These are phyloP conservation scores for Sminthopsis crassicaudata DNA, from an alignment of 2,113 vertebrate species.

Conservation along the genomic window DNA sequence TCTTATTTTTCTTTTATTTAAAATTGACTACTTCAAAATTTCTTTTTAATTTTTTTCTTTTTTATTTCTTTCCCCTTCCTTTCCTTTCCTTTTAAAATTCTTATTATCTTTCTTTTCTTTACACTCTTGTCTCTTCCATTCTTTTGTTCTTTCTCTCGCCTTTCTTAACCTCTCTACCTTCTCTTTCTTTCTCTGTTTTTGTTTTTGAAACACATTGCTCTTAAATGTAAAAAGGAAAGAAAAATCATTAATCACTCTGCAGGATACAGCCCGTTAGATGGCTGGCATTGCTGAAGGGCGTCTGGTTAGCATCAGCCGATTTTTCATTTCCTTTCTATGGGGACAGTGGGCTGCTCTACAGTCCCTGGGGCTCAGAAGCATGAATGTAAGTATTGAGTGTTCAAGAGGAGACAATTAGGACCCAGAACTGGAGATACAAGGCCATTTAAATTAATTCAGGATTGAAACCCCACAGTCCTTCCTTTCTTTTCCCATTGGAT, in stretches of 20 bases:
- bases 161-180: constrained; percentile 57
- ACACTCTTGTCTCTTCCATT: background rate
- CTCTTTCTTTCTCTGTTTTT: constrained; percentile 58
- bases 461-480: constrained; percentile 53
- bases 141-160: constrained; percentile 1
- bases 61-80: background rate
- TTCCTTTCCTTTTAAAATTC: background rate
- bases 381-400: constrained; percentile 84
- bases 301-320: constrained; percentile 86
- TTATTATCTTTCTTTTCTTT: background rate
- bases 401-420: constrained; percentile 81
- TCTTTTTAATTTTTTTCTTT: background rate
- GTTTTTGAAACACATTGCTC: constrained; percentile 45
- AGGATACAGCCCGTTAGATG: constrained; percentile 84
- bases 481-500: constrained; percentile 51
- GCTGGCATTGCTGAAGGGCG: constrained; percentile 81
- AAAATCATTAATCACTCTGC: constrained; percentile 86
- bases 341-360: constrained; percentile 82
- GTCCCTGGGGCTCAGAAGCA: constrained; percentile 79
- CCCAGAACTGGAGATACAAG: constrained; percentile 75
- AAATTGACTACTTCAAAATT: background rate
- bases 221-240: constrained; percentile 81
- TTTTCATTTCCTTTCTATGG: constrained; percentile 88
- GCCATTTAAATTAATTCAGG: constrained; percentile 76
- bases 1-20: background rate